Conservation (phyloP, 2,888 invertebrate genomes). For the Morinoia aosen region DNA sequence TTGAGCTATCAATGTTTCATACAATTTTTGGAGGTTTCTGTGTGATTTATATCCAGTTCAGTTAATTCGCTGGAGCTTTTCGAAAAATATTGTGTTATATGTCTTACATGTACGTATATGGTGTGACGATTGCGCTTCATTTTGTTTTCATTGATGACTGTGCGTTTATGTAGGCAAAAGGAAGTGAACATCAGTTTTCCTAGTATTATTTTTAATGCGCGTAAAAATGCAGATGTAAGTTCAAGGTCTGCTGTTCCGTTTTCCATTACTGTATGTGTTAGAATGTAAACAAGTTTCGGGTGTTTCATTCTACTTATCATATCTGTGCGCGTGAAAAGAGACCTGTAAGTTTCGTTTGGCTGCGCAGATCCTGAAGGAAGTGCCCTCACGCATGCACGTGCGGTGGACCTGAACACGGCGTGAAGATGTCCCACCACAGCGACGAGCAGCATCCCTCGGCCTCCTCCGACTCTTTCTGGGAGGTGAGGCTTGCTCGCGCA, state of each 20-base stretch:
- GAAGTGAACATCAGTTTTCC: background rate
- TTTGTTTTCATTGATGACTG: too few species aligned
- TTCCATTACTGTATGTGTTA: background rate
- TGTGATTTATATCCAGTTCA: too few species aligned
- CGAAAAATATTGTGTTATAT: too few species aligned
- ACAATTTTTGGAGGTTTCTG: too few species aligned
- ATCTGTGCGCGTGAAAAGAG: background rate
- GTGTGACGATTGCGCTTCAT: too few species aligned
- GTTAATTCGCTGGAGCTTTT: too few species aligned
- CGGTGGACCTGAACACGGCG: background rate
- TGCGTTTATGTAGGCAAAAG: too few species aligned
- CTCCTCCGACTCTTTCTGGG: constrained; percentile 98
- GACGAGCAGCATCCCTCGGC: constrained; percentile 95
- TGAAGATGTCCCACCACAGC: constrained; percentile 94
- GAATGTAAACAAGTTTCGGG: background rate
- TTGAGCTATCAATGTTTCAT: too few species aligned
- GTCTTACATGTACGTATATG: too few species aligned
- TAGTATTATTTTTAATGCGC: background rate
- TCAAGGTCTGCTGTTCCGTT: background rate
- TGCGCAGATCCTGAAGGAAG: background rate
- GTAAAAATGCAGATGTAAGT: background rate
- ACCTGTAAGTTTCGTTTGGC: background rate
- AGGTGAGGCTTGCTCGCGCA: constrained; percentile 74
- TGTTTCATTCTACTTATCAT: too few species aligned
- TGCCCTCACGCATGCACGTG: background rate